Evolutionary conservation across 2,888 invertebrate species (phyloP), one percentile per base, ranked within the genome.

Genomic region (Eueremaeus valkanovi): DNA sequence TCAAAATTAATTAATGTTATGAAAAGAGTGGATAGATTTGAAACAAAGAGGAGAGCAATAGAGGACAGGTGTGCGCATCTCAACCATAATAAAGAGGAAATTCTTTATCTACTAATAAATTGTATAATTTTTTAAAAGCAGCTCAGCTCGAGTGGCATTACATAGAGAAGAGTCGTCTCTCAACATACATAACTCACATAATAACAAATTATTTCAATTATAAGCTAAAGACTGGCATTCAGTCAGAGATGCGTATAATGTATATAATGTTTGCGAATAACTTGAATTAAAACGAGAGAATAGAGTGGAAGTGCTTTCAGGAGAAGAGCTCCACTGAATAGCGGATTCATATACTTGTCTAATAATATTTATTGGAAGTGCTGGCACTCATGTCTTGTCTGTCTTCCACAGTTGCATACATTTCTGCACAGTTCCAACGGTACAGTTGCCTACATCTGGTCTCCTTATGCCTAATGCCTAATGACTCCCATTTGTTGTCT

Each of bases 171-270:
- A n/a, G n/a, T n/a, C n/a, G 58, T 31, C 27, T 58, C 58, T 63
- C 63, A 29, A 63, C 33, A 9, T 3, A 33, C 31, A 33, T 31
- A 63, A 63, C 31, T 33, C 31, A 63, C 33, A 33, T 31, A 33
- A 63, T 63, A 63, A 63, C 63, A 63, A 63, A 63, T 36, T 36
- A 66, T 40, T 40, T 66, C 21, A 66, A 66, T 66, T 66, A 66
- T 36, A 66, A 40, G 21, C 40, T 21, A 24, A 40, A 21, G 66
- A 24, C 66, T 31, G 36, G 40, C 33, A 63, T 3, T 18, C 18
- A 29, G 3, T 61, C 8, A 3, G 13, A 55, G 55, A 18, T 5
- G 16, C 16, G 29, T 31, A 3, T 55, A 27, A 21, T 51, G 21
- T 51, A 55, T 36, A 66, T 33, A 66, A 66, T 40, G 24, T 36